Percentiles rank a stretch among this genome's conserved stretches.
Conservation (phyloP, 2,888 invertebrate genomes). For the Dicycla oo region DNA sequence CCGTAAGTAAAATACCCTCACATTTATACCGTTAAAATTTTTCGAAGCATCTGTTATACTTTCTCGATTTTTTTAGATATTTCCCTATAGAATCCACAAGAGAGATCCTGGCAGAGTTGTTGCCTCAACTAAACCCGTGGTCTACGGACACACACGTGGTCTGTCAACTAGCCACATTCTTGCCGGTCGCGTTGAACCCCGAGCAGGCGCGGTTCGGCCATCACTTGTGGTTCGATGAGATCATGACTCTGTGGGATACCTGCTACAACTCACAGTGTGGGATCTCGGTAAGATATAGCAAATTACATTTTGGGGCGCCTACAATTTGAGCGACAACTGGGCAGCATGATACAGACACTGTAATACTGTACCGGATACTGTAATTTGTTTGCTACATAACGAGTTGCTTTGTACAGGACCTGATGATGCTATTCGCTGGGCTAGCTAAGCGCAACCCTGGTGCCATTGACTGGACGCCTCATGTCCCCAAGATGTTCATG, state of each 20-base stretch:
- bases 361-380: not conserved
- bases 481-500: slow-evolving; percentile 94
- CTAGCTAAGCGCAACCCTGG: slow-evolving; percentile 94
- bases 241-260: slow-evolving; percentile 94
- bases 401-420: slow-evolving; percentile 85
- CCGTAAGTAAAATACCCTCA: slow-evolving; percentile 83
- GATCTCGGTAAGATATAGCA: slow-evolving; percentile 81
- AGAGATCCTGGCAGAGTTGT: slow-evolving; percentile 96
- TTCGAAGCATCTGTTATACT: not conserved
- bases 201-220: slow-evolving; percentile 92
- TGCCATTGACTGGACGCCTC: slow-evolving; percentile 96
- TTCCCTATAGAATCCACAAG: slow-evolving; percentile 94
- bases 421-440: slow-evolving; percentile 94
- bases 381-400: not conserved
- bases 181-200: slow-evolving; percentile 93
- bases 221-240: slow-evolving; percentile 94
- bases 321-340: too few relatives aligned
- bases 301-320: not conserved
- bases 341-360: not conserved
- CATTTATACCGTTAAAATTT: not conserved
- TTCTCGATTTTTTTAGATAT: slow-evolving; percentile 87
- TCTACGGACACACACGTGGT: slow-evolving; percentile 89
- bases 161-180: slow-evolving; percentile 93
- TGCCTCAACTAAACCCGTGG: slow-evolving; percentile 95
- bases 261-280: slow-evolving; percentile 94